Base-by-base conservation (phyloP, 2,888 invertebrate species). In the Lampropteryx suffumata region DNA sequence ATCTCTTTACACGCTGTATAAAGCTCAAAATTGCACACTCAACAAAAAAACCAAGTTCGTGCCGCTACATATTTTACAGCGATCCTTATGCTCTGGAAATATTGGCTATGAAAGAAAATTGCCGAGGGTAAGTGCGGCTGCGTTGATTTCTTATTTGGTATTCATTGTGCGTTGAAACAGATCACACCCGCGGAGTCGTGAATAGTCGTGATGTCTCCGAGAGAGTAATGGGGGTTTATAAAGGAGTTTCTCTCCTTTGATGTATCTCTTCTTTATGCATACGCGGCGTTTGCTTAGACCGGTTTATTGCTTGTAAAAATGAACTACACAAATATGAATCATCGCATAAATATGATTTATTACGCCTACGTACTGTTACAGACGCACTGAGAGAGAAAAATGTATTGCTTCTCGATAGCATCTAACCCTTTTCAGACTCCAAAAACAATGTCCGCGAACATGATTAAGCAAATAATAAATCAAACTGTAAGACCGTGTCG, bases 71-170 rank as follows among this genome's bases (percentile, higher is more conserved):
- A 84, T 83, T 82, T 83, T 76, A 79, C 67, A 71, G 63, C 71
- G 69, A 71, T 73, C 76, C 74, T 71, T 72, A 70, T 68, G 66
- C 64, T 70, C 67, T 69, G 69, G 68, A 81, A 82, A 82, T 84
- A 84, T 84, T 77, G 81, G 75, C 77, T 79, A 81, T 79, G 79
- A 81, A 81, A 79, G 83, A 76, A 85, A 85, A 88, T 83, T 83
- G 83, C 74, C 77, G 65, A 67, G 78, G 77, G 71, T 78, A 81
- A 80, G 81, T 83, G 83, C 72, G 82, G 82, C 76, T 78, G 79
- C 80, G 75, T 81, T 86, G 84, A 85, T 88, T 87, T 84, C 82
- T 81, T 83, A 84, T 86, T 88, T 79, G 70, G 81, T 86, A 85
- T 87, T 87, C 82, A 84, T 85, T 81, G 84, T 81, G 81, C 81